Evolutionary conservation across 2,888 invertebrate genomes (phyloP), one percentile per base, ranked within the genome.

Genomic region (Mythimna pallens): DNA sequence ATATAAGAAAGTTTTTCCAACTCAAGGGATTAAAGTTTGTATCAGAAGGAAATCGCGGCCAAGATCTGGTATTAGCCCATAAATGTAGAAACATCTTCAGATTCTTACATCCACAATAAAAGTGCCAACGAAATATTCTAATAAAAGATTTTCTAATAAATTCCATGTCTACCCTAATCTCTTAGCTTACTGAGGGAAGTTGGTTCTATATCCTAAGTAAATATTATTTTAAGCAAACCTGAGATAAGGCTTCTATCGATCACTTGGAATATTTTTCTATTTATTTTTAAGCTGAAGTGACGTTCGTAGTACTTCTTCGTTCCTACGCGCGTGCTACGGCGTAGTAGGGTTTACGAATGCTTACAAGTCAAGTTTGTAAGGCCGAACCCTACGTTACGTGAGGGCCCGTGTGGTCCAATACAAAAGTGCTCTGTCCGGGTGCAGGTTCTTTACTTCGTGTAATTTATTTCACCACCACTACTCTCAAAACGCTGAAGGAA

Each of bases 61-160:
- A 47, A 58, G n/a, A 54, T 14, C 36, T 43, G 30, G 10, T 50
- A 30, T 43, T 52, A 52, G 5, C 50, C 50, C 8, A 43, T 17
- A 25, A 34, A 17, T 52, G 12, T 65, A 52, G 40, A 43, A 74
- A 43, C 7, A 47, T 61, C 4, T 61, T 54, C 20, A 67, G 67
- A 54, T 61, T 25, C 34, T 54, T 20, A 12, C 6, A 54, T 73
- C 17, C 72, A 62, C 36, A 50, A 4, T 55, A 50, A 64, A 59
- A 30, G n/a, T 40, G 68, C 47, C 12, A 40, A 30, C 17, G 50
- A 50, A 69, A 76, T 75, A 76, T 74, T 68, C 36, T 25, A 62
- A 55, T 74, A 76, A 55, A 55, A 62, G 47, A 7, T 76, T 50
- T 55, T 43, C 61, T 43, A 30, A 69, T 62, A 70, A 76, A 76